These are phyloP conservation scores for Hephaestus fuliginosus DNA, from an alignment of 2,797 vertebrate genomes.

Conservation along the genomic window DNA sequence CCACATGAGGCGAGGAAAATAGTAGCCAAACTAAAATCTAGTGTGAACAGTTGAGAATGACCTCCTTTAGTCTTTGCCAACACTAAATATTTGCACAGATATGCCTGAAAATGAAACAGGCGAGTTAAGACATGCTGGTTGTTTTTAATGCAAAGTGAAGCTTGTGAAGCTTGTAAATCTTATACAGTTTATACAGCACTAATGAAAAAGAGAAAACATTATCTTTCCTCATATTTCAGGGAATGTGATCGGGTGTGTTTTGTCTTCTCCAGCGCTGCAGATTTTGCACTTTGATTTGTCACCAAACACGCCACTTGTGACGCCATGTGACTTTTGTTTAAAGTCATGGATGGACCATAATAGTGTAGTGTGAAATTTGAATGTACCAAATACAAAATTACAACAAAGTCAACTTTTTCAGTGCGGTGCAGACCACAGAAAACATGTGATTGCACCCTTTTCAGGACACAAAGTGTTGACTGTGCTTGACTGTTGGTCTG, in stretches of 20 bases:
- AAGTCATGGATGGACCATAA: background rate
- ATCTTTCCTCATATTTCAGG: background rate
- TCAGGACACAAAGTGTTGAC: background rate
- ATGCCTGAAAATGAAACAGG: background rate
- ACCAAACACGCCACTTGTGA: conserved; percentile 3
- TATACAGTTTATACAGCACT: background rate
- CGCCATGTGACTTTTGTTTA: background rate
- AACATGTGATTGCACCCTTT: conserved; percentile 5
- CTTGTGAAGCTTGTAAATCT: too few relatives aligned
- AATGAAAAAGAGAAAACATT: background rate
- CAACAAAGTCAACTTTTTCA: background rate
- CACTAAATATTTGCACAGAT: conserved; percentile 12
- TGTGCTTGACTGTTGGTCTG: background rate
- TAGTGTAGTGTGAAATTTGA: conserved; percentile 9
- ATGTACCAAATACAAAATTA: conserved; percentile 9
- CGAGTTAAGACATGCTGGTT: too few relatives aligned
- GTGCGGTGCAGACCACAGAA: background rate
- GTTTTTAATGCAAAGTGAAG: too few relatives aligned
- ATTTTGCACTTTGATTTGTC: background rate
- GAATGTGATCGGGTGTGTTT: background rate
- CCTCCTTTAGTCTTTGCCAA: background rate
- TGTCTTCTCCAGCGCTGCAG: background rate
- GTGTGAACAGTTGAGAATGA: background rate
- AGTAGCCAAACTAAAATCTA: background rate
- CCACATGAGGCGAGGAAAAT: background rate